Conservation (phyloP, 2,888 invertebrate species). For the Nomada hirtipes region DNA sequence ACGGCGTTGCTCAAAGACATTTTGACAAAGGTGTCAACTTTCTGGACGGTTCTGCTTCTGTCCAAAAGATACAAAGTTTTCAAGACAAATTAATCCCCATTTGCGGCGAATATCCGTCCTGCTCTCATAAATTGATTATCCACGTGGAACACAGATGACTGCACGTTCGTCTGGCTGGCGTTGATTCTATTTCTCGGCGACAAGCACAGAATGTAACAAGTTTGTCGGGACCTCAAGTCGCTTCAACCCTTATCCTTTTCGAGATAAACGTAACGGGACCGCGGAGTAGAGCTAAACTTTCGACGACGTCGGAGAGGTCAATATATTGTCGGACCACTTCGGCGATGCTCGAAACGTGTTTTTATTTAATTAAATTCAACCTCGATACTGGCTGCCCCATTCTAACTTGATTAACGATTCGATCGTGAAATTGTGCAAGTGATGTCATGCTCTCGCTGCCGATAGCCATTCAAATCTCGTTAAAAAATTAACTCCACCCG, state of each 20-base stretch:
- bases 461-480: slow-evolving; percentile 4
- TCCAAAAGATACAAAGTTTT: no score
- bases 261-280: slow-evolving; percentile 23
- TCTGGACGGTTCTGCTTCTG: no score
- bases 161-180: slow-evolving; percentile 14
- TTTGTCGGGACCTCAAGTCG: slow-evolving; percentile 26
- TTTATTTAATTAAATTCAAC: slow-evolving; percentile 51
- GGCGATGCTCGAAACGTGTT: slow-evolving; percentile 16
- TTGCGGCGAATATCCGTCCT: neutral
- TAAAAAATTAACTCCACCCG: neutral
- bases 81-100: neutral
- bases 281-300: slow-evolving; percentile 16
- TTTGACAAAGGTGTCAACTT: no score
- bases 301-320: slow-evolving; percentile 4
- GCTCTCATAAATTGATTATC: slow-evolving; percentile 20
- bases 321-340: slow-evolving; percentile 34
- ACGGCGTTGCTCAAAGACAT: no score
- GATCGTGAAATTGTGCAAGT: slow-evolving; percentile 14
- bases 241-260: slow-evolving; percentile 40
- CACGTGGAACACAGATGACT: slow-evolving; percentile 7
- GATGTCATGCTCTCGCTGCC: neutral
- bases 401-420: slow-evolving; percentile 13
- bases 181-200: slow-evolving; percentile 37
- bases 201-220: slow-evolving; percentile 39
- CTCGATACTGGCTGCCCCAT: neutral